Percentiles rank a stretch among this genome's conserved stretches.
These are phyloP conservation scores for Alviniconcha marisindica DNA, from an alignment of 1,140 invertebrate species.

Conservation along the genomic window DNA sequence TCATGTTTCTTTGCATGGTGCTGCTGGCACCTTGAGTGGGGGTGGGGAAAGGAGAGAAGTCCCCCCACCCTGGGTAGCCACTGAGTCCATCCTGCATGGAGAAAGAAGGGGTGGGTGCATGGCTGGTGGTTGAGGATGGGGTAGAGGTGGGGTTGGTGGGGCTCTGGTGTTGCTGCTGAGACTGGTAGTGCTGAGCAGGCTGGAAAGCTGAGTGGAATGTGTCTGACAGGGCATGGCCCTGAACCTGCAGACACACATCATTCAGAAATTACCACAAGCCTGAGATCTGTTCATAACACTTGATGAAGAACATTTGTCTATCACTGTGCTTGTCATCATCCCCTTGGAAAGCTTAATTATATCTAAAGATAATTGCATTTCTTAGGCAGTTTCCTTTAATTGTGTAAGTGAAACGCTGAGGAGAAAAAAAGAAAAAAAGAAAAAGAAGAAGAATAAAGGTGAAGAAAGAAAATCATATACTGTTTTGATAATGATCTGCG, in stretches of 20 bases:
- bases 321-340: no score
- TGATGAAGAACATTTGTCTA: no score
- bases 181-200: not conserved
- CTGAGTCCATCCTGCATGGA: slow-evolving; percentile 31
- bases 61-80: slow-evolving; percentile 21
- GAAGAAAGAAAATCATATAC: no score
- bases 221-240: slow-evolving; percentile 11
- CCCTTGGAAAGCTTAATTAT: no score
- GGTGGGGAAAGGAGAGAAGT: slow-evolving; percentile 12
- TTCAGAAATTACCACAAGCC: not conserved
- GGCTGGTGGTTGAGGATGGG: not conserved
- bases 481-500: no score
- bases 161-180: slow-evolving; percentile 15
- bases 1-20: not conserved
- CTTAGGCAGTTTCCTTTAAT: no score
- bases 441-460: no score
- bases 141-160: not conserved
- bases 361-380: no score
- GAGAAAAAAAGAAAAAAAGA: no score
- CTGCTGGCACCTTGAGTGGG: not conserved
- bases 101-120: slow-evolving; percentile 11
- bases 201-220: slow-evolving; percentile 27
- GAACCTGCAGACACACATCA: slow-evolving; percentile 15
- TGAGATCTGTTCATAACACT: no score
- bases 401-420: no score